Evolutionary conservation across 2,113 vertebrate species (phyloP), one percentile per base, ranked within the genome.

Genomic region (Crypturellus undulatus): DNA sequence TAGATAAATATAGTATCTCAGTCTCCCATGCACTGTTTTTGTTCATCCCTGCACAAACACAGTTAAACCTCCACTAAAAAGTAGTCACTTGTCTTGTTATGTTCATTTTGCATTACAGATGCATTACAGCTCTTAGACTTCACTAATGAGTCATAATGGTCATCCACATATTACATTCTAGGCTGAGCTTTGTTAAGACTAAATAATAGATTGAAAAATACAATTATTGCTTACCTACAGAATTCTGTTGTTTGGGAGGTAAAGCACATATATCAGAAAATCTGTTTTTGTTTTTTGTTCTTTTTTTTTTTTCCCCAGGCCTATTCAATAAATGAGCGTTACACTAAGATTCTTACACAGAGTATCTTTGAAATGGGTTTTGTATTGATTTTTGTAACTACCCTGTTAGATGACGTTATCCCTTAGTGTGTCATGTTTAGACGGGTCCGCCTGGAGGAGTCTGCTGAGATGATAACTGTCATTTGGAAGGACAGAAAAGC

Each of bases 311-410:
- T 98, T 98, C 98, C 99, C 99, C 97, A 99, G 99, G 99, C 99
- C 98, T 99, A 98, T 99, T 99, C 99, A 99, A 99, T 99, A 99
- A 99, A 99, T 99, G 99, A 99, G 99, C 98, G 98, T 99, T 99
- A 98, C 98, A 99, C 98, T 97, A 92, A 98, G 98, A 98, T 98
- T 98, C 98, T 98, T 98, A 97, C 98, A 97, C 97, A 92, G 98
- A 99, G 98, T 99, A 99, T 99, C 99, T 99, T 99, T 98, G 99
- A 99, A 99, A 99, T 99, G 99, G 99, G 98, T 99, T 99, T 99
- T 99, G 99, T 99, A 99, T 99, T 99, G 99, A 99, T 99, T 99
- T 99, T 99, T 99, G 99, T 99, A 99, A 99, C 99, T 99, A 99
- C 98, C 98, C 99, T 99, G 99, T 99, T 99, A 99, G 99, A 98